Base-by-base conservation (phyloP, 2,888 invertebrate species). In the Cryptocheilus praepositus region DNA sequence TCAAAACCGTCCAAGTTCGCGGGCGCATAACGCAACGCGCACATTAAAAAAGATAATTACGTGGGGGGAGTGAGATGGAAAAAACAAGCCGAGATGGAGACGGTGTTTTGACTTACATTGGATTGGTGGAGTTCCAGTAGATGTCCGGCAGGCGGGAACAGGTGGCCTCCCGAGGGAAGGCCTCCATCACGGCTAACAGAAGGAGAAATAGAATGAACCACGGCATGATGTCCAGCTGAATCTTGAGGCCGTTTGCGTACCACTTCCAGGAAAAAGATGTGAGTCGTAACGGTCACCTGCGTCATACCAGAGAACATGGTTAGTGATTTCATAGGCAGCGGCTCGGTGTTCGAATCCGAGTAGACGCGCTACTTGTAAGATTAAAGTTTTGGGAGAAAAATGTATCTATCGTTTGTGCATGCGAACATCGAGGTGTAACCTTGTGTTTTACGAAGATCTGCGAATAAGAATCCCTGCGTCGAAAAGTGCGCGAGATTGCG, bases 91-190 rank as follows among this genome's bases (percentile, higher is more conserved):
- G 13, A 3, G 25, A 25, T 36, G n/a, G 25, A 21, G 45, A 25
- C 36, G 60, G 44, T n/a, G 43, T 59, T 43, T 51, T 61, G 57
- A 90, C 91, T 90, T 87, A 91, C 91, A 91, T 91, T 88, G 91
- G 90, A 86, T 90, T 91, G 82, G 90, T 90, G 80, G 90, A 90
- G 86, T 91, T 91, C 91, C 91, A 91, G 83, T 90, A 90, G 82
- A 91, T 90, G 87, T 91, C 90, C 84, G 90, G 90, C 76, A 90
- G 87, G 74, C 89, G 87, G 81, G 89, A 89, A 85, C 89, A 89
- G 78, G 89, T 89, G 77, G 90, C 89, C 84, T 90, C 90, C 81
- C 89, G 85, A 44, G 90, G 90, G 82, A 90, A 89, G 77, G 89
- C 89, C 87, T 90, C 90, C 89, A 90, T 89, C 85, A 90, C 89